Evolutionary conservation across 2,113 vertebrate genomes (phyloP).

Genomic region (Dascyllus trimaculatus): DNA sequence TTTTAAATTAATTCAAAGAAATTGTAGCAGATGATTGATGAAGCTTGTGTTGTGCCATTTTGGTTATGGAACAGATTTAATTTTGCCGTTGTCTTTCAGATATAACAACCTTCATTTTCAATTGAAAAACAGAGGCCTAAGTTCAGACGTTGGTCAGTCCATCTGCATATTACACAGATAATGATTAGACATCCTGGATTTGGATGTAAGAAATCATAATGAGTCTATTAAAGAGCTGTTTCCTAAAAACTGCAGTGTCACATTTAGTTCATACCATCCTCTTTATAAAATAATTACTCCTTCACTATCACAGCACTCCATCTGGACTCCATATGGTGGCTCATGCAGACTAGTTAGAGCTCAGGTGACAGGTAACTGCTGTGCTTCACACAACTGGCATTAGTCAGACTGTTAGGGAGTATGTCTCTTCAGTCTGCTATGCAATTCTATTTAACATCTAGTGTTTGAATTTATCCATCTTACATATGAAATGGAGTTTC

Average conservation of each 20-base stretch:
- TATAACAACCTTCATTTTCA: too few species aligned
- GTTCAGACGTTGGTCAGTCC: too few species aligned
- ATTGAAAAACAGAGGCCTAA: too few species aligned
- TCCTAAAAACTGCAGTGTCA: neutral
- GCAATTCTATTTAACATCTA: neutral
- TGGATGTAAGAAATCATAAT: neutral
- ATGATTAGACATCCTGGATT: neutral
- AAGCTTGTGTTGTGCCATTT: too few species aligned
- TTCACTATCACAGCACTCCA: neutral
- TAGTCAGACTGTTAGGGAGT: neutral
- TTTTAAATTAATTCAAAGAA: too few species aligned
- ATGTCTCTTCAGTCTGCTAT: too few species aligned
- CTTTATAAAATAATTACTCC: neutral
- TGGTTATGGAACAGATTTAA: too few species aligned
- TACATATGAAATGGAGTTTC: neutral
- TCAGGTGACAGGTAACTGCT: slow-evolving; percentile 10
- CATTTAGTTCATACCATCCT: neutral
- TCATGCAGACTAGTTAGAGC: slow-evolving; percentile 4
- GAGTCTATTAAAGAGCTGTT: neutral
- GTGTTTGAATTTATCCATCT: neutral
- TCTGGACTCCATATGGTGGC: slow-evolving; percentile 6
- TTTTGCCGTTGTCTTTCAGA: too few species aligned
- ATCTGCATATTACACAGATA: neutral
- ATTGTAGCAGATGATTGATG: too few species aligned
- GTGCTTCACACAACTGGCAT: neutral